phyloP scores from a whole-genome alignment of 2,888 invertebrate genomes.

The Drosophila merina region DNA sequence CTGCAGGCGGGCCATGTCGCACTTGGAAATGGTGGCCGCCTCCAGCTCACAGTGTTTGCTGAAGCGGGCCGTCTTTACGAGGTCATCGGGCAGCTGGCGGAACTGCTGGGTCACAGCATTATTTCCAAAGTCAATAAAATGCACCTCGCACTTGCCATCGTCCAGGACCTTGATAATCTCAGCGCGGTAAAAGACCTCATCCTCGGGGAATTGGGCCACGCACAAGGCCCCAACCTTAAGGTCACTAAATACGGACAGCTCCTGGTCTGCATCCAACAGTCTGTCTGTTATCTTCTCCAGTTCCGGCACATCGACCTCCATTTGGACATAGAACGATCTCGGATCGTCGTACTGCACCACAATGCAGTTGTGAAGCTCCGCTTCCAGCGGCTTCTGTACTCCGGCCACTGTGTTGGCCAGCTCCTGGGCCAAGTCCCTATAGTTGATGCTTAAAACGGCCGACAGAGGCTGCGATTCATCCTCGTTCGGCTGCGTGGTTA shows the following conservation, averaged over 20 bases:
- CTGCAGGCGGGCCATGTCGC: conserved; percentile 87
- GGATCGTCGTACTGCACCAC: conserved; percentile 88
- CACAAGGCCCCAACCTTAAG: conserved; percentile 86
- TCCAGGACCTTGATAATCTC: conserved; percentile 87
- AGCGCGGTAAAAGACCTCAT: conserved; percentile 95
- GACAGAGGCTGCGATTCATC: conserved; percentile 84
- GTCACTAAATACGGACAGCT: conserved; percentile 66
- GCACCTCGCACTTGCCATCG: conserved; percentile 89
- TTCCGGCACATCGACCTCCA: conserved; percentile 83
- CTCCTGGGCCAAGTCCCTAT: conserved; percentile 85
- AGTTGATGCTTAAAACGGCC: conserved; percentile 86
- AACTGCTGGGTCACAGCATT: conserved; percentile 86
- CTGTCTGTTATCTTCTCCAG: conserved; percentile 81
- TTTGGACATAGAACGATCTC: conserved; percentile 90
- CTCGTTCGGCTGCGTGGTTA: conserved; percentile 85
- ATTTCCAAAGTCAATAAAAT: conserved; percentile 90
- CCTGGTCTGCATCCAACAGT: conserved; percentile 77
- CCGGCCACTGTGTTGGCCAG: conserved; percentile 76
- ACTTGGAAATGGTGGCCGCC: conserved; percentile 85
- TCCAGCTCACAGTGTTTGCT: conserved; percentile 87
- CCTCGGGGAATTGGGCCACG: conserved; percentile 91
- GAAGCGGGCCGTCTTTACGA: conserved; percentile 85
- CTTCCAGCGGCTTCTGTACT: conserved; percentile 79
- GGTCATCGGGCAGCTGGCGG: conserved; percentile 86
- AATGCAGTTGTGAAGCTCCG: conserved; percentile 85